phyloP scores from a whole-genome alignment of 2,797 vertebrate genomes.

The Gymnodraco acuticeps region DNA sequence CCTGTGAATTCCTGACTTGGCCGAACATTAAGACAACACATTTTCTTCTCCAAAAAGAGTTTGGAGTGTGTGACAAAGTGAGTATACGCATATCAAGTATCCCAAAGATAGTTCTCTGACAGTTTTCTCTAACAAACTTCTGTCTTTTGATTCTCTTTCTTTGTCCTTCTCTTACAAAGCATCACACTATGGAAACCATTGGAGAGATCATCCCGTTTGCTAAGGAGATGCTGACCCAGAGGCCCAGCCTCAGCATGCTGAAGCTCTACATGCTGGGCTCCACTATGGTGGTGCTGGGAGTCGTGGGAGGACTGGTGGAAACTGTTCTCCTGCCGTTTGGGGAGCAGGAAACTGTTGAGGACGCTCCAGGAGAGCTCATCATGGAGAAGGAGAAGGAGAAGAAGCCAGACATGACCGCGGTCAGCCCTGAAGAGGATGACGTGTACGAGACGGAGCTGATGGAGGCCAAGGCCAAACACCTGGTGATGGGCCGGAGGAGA shows the following conservation, averaged over 20 bases:
- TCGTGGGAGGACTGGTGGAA: slow-evolving; percentile 89
- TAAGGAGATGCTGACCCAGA: slow-evolving; percentile 88
- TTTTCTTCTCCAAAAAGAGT: too few species aligned
- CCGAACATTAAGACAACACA: slow-evolving; percentile 6
- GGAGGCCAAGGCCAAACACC: slow-evolving; percentile 61
- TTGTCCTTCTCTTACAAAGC: background rate
- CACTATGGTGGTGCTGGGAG: slow-evolving; percentile 88
- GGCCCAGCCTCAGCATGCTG: slow-evolving; percentile 78
- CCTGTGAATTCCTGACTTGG: slow-evolving; percentile 48
- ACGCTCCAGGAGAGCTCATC: slow-evolving; percentile 52
- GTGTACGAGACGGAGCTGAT: slow-evolving; percentile 41
- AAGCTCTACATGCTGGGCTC: slow-evolving; percentile 93
- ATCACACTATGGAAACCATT: slow-evolving; percentile 85
- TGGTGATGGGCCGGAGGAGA: slow-evolving; percentile 52
- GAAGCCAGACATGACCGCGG: slow-evolving; percentile 34
- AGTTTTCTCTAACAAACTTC: background rate
- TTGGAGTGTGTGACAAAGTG: slow-evolving; percentile 34
- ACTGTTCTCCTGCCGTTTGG: slow-evolving; percentile 86
- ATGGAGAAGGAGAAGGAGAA: slow-evolving; percentile 13
- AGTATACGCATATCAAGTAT: slow-evolving; percentile 45
- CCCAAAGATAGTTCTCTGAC: background rate
- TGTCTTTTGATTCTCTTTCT: slow-evolving; percentile 5
- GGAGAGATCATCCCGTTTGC: slow-evolving; percentile 91
- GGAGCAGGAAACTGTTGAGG: slow-evolving; percentile 67
- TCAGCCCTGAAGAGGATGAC: slow-evolving; percentile 40